Evolutionary conservation across 2,113 vertebrate species (phyloP).

Genomic region (Xiphophorus couchianus): DNA sequence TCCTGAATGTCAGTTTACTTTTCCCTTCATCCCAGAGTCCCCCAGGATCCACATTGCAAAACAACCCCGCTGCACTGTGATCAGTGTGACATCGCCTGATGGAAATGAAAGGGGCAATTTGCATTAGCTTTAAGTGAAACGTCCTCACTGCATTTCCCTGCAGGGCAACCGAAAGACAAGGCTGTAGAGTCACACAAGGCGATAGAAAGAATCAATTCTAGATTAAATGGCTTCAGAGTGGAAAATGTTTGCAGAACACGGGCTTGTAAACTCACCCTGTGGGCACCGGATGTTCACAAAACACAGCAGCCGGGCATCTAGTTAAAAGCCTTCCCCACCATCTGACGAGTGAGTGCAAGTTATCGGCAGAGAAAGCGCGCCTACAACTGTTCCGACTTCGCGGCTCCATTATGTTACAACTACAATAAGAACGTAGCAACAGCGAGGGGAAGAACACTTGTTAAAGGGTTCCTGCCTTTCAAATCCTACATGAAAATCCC

Average conservation of each 20-base stretch:
- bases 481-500: slow-evolving; percentile 32
- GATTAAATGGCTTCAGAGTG: slow-evolving; percentile 40
- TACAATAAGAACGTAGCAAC: slow-evolving; percentile 20
- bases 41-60: background rate
- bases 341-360: slow-evolving; percentile 15
- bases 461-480: slow-evolving; percentile 32
- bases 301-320: background rate
- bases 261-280: slow-evolving; percentile 14
- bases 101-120: slow-evolving; percentile 8
- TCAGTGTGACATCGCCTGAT: slow-evolving; percentile 1
- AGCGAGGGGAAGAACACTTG: slow-evolving; percentile 20
- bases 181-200: slow-evolving; percentile 1
- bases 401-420: slow-evolving; percentile 36
- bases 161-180: slow-evolving; percentile 19
- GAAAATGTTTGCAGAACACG: slow-evolving; percentile 35
- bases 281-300: slow-evolving; percentile 8
- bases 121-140: slow-evolving; percentile 16
- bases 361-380: slow-evolving; percentile 11
- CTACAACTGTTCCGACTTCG: slow-evolving; percentile 20
- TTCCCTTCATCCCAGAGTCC: background rate
- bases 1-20: background rate
- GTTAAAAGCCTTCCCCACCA: slow-evolving; percentile 8
- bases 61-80: background rate
- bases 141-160: slow-evolving; percentile 12
- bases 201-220: slow-evolving; percentile 24